Conservation (phyloP, 2,888 invertebrate genomes). For the Tetanocera ferruginea region DNA sequence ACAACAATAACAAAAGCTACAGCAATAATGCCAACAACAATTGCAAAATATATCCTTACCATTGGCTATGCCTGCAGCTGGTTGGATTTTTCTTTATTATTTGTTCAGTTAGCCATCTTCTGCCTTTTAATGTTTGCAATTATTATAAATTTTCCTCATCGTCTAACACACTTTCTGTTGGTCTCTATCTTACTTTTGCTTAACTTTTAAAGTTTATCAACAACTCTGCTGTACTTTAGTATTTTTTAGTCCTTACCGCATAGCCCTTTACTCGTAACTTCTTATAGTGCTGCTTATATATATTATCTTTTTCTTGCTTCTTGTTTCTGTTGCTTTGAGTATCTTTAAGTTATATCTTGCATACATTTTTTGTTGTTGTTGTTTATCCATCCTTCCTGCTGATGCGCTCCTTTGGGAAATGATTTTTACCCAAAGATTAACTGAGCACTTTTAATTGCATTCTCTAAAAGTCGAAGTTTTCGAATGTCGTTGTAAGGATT, state of each 20-base stretch:
- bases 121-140: too few relatives aligned
- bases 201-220: too few relatives aligned
- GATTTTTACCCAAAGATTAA: conserved; percentile 6
- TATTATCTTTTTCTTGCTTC: not conserved
- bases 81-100: too few relatives aligned
- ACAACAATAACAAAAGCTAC: not conserved
- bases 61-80: too few relatives aligned
- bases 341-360: not conserved
- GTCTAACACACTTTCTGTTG: not conserved
- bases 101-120: too few relatives aligned
- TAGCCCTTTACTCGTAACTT: too few relatives aligned
- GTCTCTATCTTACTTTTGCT: not conserved
- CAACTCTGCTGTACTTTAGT: not conserved
- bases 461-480: not conserved
- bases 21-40: too few relatives aligned
- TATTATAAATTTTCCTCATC: too few relatives aligned
- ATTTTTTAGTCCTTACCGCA: not conserved
- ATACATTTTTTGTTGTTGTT: not conserved
- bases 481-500: not conserved
- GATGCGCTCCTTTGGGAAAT: not conserved
- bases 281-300: not conserved
- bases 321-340: not conserved
- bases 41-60: too few relatives aligned
- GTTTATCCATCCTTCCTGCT: not conserved
- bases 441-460: conserved; percentile 8